phyloP scores from a whole-genome alignment of 2,113 vertebrate genomes.

The Cephalopterus ornatus region DNA sequence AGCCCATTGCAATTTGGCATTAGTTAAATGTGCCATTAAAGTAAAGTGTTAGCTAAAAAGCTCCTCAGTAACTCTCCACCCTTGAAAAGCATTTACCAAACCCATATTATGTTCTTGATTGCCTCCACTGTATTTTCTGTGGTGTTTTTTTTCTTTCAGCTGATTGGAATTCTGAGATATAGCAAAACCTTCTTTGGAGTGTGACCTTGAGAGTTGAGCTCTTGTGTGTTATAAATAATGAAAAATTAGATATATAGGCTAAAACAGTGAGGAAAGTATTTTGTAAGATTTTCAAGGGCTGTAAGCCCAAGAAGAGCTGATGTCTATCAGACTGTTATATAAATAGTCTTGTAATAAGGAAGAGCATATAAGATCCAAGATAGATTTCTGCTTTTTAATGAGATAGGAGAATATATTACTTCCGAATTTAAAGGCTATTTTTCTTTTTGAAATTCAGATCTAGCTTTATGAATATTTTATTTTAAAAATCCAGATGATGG shows the following conservation, averaged over 20 bases:
- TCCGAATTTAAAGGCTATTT: slow-evolving; percentile 49
- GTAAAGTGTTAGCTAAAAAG: slow-evolving; percentile 20
- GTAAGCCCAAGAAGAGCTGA: not conserved
- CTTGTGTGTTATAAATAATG: slow-evolving; percentile 48
- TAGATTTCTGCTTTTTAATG: slow-evolving; percentile 51
- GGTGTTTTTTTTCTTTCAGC: not conserved
- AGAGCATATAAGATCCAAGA: slow-evolving; percentile 31
- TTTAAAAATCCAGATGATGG: not conserved
- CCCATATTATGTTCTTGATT: slow-evolving; percentile 2
- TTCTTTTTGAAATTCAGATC: slow-evolving; percentile 54
- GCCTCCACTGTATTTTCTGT: slow-evolving; percentile 7
- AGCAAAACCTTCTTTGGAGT: slow-evolving; percentile 10
- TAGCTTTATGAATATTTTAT: slow-evolving; percentile 57
- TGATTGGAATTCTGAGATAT: slow-evolving; percentile 35
- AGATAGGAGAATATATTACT: slow-evolving; percentile 45
- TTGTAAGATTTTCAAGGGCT: slow-evolving; percentile 40
- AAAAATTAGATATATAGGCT: slow-evolving; percentile 17
- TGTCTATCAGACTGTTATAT: slow-evolving; percentile 33
- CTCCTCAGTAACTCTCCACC: slow-evolving; percentile 27
- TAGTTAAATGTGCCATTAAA: slow-evolving; percentile 59
- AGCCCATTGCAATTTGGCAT: slow-evolving; percentile 13
- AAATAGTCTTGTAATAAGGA: slow-evolving; percentile 54
- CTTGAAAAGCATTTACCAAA: slow-evolving; percentile 38
- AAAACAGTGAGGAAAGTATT: not conserved
- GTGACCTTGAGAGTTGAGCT: slow-evolving; percentile 32